phyloP scores from a whole-genome alignment of 2,888 invertebrate species.

The Ecliptopera silaceata region DNA sequence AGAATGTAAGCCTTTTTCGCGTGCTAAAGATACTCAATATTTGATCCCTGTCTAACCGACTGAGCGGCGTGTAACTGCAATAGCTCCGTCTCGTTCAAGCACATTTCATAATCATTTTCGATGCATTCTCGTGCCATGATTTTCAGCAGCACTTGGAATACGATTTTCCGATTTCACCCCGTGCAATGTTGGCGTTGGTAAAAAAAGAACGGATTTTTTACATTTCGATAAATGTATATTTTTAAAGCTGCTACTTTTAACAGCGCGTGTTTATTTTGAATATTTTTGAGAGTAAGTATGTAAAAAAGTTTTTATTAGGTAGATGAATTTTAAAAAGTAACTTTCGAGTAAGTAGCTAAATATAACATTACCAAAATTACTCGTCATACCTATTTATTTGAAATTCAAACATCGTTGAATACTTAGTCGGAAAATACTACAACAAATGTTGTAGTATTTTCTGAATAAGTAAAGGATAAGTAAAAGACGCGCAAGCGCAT shows the following conservation, averaged over 20 bases:
- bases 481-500: neutral
- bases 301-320: no score
- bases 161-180: constrained; percentile 59
- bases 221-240: constrained; percentile 5
- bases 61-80: constrained; percentile 74
- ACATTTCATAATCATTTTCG: constrained; percentile 82
- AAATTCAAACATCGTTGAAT: no score
- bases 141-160: constrained; percentile 70
- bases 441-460: no score
- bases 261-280: neutral
- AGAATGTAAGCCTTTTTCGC: constrained; percentile 58
- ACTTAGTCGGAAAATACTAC: no score
- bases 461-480: neutral
- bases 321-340: no score
- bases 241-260: neutral
- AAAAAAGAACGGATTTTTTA: constrained; percentile 24
- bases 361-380: no score
- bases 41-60: constrained; percentile 83
- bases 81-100: constrained; percentile 71
- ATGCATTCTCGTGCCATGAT: constrained; percentile 81
- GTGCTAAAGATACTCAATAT: constrained; percentile 72
- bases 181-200: constrained; percentile 16
- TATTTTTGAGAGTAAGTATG: no score
- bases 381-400: no score
- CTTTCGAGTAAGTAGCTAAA: no score